Evolutionary conservation across 2,797 vertebrate species (phyloP).

Genomic region (Poecilia velifera): DNA sequence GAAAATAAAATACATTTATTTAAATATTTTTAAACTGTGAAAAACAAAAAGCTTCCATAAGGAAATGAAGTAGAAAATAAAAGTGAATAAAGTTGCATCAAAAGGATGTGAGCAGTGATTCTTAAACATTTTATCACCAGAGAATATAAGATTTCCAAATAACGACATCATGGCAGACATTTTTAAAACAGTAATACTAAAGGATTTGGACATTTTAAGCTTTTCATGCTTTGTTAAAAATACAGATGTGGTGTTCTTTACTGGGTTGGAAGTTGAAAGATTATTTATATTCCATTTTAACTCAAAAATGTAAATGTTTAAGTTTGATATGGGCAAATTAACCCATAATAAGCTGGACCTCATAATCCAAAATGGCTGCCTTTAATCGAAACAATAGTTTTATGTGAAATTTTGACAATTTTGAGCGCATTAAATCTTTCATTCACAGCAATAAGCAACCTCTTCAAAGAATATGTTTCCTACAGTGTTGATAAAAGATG

Average conservation of each 20-base stretch:
- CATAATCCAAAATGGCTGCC: neutral
- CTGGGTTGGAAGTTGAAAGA: neutral
- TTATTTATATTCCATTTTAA: neutral
- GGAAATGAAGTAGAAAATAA: neutral
- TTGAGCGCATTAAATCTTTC: neutral
- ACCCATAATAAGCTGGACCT: neutral
- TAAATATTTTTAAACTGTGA: neutral
- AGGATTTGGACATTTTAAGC: neutral
- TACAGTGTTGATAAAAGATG: neutral
- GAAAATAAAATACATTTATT: neutral
- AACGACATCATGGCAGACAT: neutral
- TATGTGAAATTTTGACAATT: neutral
- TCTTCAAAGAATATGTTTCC: neutral
- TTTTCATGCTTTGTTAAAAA: neutral
- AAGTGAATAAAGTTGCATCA: neutral
- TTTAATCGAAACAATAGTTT: neutral
- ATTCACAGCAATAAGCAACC: neutral
- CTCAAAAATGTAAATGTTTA: neutral
- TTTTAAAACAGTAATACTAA: neutral
- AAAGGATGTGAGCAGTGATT: neutral
- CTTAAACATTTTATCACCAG: neutral
- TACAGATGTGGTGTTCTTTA: neutral
- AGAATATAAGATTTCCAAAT: neutral
- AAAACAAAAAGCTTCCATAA: neutral
- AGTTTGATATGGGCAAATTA: neutral